Percentiles rank a stretch among this genome's conserved stretches.
Conservation (phyloP, 2,113 vertebrate species). For the Callocephalon fimbriatum region DNA sequence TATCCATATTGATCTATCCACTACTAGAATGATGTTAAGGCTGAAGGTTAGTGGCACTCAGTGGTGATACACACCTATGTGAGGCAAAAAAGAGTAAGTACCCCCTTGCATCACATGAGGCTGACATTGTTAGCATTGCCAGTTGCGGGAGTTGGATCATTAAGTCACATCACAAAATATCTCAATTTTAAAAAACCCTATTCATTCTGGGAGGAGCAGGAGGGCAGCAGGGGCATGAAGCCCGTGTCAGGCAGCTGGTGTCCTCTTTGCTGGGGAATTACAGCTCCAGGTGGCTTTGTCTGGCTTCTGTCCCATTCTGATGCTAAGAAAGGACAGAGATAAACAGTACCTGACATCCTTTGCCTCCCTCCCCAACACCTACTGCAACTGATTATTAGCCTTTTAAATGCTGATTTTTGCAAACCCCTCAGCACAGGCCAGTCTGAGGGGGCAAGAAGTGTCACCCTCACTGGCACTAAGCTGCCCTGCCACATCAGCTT, state of each 20-base stretch:
- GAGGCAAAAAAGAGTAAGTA: neutral
- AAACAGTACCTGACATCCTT: neutral
- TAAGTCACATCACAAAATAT: neutral
- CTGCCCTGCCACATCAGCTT: neutral
- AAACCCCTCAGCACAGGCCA: neutral
- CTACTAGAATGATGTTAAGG: neutral
- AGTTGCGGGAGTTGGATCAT: fast-evolving
- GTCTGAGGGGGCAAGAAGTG: neutral
- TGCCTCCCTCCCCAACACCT: neutral
- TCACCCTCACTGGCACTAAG: neutral
- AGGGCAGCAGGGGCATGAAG: neutral
- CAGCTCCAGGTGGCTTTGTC: neutral
- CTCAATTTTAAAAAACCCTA: neutral
- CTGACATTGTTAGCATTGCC: neutral
- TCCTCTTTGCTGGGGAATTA: neutral
- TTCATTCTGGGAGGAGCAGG: neutral
- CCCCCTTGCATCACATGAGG: neutral
- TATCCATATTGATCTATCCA: neutral
- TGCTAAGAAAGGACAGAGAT: neutral
- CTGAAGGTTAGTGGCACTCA: neutral
- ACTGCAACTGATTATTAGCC: neutral
- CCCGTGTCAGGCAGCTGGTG: neutral
- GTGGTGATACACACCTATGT: neutral
- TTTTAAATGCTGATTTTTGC: constrained; percentile 7
- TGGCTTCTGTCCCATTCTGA: neutral